A percentile compares a stretch with the other conserved stretches of the same genome.
Conservation (phyloP, 2,113 vertebrate species). For the Amia ocellicauda region DNA sequence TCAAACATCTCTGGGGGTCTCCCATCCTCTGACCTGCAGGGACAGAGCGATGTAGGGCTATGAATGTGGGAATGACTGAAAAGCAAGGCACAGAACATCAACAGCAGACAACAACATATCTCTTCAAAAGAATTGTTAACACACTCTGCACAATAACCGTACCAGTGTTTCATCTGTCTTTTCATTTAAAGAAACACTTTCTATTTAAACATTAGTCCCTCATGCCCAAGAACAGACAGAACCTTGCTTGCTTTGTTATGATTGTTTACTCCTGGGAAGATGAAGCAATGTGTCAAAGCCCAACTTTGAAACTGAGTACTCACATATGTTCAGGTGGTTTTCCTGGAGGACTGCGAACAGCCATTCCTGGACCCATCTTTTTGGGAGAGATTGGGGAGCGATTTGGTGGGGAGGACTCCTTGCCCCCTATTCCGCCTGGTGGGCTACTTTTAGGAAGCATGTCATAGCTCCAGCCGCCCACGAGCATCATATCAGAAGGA, state of each 20-base stretch:
- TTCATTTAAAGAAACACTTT: too few relatives aligned
- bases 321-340: conserved; percentile 64
- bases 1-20: conserved; percentile 84
- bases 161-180: too few relatives aligned
- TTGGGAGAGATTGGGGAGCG: conserved; percentile 64
- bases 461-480: conserved; percentile 71
- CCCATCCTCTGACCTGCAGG: conserved; percentile 55
- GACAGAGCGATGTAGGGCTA: too few relatives aligned
- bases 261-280: background rate
- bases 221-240: too few relatives aligned
- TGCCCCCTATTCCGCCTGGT: conserved; percentile 44
- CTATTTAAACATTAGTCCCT: too few relatives aligned
- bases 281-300: background rate
- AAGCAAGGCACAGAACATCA: too few relatives aligned
- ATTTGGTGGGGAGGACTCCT: conserved; percentile 63
- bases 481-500: conserved; percentile 57
- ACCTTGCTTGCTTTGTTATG: too few relatives aligned
- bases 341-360: conserved; percentile 47
- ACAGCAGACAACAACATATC: too few relatives aligned
- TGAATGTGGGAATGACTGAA: too few relatives aligned
- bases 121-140: too few relatives aligned
- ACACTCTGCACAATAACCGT: too few relatives aligned
- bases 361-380: conserved; percentile 46
- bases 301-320: too few relatives aligned
- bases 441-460: conserved; percentile 58